These are phyloP conservation scores for Odontomyia ornata DNA, from an alignment of 2,888 invertebrate species.

Conservation along the genomic window DNA sequence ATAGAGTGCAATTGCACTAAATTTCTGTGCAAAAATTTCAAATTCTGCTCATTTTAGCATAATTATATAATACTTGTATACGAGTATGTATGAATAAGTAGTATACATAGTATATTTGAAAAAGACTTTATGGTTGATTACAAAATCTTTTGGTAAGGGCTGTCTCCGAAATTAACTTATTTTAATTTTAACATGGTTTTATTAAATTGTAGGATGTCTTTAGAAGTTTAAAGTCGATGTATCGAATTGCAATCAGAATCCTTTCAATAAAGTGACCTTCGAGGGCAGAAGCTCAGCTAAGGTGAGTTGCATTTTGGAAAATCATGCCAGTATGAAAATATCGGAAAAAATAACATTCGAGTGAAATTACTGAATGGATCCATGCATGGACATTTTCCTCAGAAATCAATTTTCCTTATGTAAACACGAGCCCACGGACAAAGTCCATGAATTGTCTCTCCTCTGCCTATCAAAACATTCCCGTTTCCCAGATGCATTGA, in stretches of 20 bases:
- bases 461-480: constrained; percentile 44
- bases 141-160: no score
- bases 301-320: background rate
- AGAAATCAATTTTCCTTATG: constrained; percentile 46
- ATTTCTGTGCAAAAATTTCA: no score
- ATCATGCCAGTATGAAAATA: constrained; percentile 28
- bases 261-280: background rate
- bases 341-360: constrained; percentile 40
- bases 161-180: no score
- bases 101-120: no score
- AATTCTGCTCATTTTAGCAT: no score
- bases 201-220: no score
- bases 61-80: no score
- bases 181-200: no score
- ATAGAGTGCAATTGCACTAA: no score
- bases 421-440: constrained; percentile 43
- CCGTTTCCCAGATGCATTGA: constrained; percentile 31
- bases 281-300: background rate
- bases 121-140: no score
- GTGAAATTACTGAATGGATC: constrained; percentile 3
- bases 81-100: no score
- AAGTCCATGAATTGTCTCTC: constrained; percentile 37
- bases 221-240: no score
- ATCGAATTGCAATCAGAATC: background rate
- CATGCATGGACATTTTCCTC: constrained; percentile 10